phyloP scores from a whole-genome alignment of 2,888 invertebrate genomes.

The Cheilosia impressa region DNA sequence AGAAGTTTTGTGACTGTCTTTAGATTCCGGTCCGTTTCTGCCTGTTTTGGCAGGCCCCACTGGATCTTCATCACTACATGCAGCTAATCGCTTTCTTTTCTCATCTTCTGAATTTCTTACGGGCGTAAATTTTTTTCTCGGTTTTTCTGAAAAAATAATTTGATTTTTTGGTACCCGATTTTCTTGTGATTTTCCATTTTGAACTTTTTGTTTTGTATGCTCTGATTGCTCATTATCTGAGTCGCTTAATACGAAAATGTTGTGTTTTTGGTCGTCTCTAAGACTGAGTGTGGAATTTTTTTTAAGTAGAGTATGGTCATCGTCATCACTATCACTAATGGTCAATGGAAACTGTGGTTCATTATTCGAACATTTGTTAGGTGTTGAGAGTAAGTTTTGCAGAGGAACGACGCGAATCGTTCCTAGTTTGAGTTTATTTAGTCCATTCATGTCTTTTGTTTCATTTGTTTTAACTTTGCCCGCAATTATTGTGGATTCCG shows the following conservation, averaged over 20 bases:
- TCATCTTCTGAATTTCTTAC: not conserved
- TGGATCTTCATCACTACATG: not conserved
- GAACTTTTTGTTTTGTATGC: not conserved
- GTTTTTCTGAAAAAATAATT: not conserved
- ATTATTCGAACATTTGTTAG: not conserved
- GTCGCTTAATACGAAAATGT: conserved; percentile 55
- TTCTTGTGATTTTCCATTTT: not conserved
- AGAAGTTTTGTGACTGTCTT: conserved; percentile 4
- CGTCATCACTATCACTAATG: conserved; percentile 33
- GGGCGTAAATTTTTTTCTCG: conserved; percentile 26
- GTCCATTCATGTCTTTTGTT: no score
- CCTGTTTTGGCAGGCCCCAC: not conserved
- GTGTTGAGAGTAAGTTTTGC: conserved; percentile 51
- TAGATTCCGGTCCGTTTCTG: not conserved
- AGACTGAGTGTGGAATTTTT: not conserved
- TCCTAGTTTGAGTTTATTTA: conserved; percentile 17
- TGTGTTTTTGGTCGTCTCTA: not conserved
- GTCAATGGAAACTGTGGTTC: conserved; percentile 30
- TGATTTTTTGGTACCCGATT: not conserved
- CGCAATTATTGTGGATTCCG: no score
- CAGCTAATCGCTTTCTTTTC: not conserved
- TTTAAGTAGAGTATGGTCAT: not conserved
- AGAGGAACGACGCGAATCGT: conserved; percentile 61
- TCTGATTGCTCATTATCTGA: conserved; percentile 34
- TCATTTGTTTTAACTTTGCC: no score